Percentiles rank a stretch among this genome's conserved stretches.
phyloP scores from a whole-genome alignment of 1,140 invertebrate species.

The Drosophila pseudoananassae region DNA sequence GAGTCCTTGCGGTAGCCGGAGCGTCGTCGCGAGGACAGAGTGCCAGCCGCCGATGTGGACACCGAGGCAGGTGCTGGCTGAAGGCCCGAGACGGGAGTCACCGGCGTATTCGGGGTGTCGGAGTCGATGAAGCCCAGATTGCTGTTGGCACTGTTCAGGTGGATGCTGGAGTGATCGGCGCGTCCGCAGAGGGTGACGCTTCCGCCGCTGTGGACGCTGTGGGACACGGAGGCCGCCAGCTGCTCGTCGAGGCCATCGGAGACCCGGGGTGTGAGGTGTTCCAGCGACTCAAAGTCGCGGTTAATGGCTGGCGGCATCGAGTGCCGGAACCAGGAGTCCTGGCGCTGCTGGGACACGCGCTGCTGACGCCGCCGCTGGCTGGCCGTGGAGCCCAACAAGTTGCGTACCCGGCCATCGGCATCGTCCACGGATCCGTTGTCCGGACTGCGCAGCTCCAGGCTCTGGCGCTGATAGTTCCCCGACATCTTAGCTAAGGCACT shows the following conservation, averaged over 20 bases:
- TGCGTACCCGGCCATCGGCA: constrained; percentile 24
- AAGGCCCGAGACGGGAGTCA: constrained; percentile 50
- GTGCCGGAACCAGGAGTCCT: constrained; percentile 79
- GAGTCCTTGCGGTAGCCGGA: constrained; percentile 70
- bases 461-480: constrained; percentile 57
- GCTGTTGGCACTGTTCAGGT: constrained; percentile 78
- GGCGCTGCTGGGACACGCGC: constrained; percentile 56
- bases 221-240: constrained; percentile 63
- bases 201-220: constrained; percentile 42
- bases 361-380: constrained; percentile 68
- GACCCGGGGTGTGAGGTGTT: constrained; percentile 58
- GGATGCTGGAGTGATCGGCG: constrained; percentile 62
- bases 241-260: constrained; percentile 72
- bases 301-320: constrained; percentile 77
- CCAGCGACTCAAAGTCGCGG: constrained; percentile 73
- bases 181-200: constrained; percentile 43
- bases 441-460: constrained; percentile 59
- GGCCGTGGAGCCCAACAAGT: constrained; percentile 30
- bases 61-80: constrained; percentile 42
- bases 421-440: constrained; percentile 16
- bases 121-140: constrained; percentile 80
- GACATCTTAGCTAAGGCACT: constrained; percentile 68
- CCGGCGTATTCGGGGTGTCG: constrained; percentile 73
- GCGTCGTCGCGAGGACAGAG: constrained; percentile 52
- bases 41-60: constrained; percentile 56